A percentile compares a stretch with the other conserved stretches of the same genome.
These are phyloP conservation scores for Antheraea pernyi DNA, from an alignment of 1,140 invertebrate genomes.

Conservation along the genomic window DNA sequence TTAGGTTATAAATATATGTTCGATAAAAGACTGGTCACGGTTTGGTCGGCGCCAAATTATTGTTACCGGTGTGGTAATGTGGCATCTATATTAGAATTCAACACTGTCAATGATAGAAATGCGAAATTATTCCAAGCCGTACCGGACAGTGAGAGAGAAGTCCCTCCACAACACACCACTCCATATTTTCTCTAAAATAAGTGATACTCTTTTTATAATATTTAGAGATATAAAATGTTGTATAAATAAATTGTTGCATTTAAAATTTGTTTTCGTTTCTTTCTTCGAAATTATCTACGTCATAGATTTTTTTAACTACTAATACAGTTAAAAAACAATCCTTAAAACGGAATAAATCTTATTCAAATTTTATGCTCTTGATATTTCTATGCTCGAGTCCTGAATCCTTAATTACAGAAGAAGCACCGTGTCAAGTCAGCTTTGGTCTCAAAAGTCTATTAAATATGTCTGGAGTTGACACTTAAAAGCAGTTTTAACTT, in stretches of 20 bases:
- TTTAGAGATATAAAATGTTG: conserved; percentile 48
- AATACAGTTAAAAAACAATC: too few species aligned
- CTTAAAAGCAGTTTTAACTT: too few species aligned
- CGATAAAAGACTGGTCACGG: conserved; percentile 95
- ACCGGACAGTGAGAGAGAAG: conserved; percentile 94
- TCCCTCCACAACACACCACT: conserved; percentile 93
- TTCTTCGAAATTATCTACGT: conserved; percentile 1
- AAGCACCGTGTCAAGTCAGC: too few species aligned
- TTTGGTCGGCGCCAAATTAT: conserved; percentile 98
- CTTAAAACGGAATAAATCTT: too few species aligned
- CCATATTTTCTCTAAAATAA: conserved; percentile 94
- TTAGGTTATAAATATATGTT: conserved; percentile 97
- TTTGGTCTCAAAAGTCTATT: too few species aligned
- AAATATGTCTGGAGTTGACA: too few species aligned
- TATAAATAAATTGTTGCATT: conserved; percentile 63
- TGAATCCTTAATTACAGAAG: too few species aligned
- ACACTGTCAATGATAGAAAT: conserved; percentile 86
- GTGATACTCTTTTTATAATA: conserved; percentile 41
- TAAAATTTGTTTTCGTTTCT: conserved; percentile 21
- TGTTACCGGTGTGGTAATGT: conserved; percentile 97
- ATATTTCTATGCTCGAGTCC: too few species aligned
- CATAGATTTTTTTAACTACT: too few species aligned
- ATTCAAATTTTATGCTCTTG: too few species aligned
- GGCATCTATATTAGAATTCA: conserved; percentile 93
- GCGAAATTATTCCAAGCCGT: conserved; percentile 96